These are phyloP conservation scores for Ormyrus rosae DNA, from an alignment of 2,888 invertebrate genomes.

Conservation along the genomic window DNA sequence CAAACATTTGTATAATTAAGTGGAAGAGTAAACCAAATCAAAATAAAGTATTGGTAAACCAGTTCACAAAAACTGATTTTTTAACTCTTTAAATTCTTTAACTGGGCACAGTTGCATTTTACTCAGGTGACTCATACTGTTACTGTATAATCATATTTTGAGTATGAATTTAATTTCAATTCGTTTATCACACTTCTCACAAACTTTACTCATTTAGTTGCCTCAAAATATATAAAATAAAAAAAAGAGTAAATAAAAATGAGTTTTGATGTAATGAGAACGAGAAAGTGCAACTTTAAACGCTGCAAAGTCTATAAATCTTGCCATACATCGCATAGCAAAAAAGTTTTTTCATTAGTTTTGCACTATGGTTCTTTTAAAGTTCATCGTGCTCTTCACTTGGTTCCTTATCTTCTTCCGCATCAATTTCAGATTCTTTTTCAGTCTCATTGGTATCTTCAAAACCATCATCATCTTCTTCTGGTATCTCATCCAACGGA, in stretches of 20 bases:
- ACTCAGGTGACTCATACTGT: slow-evolving; percentile 9
- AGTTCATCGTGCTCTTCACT: slow-evolving; percentile 80
- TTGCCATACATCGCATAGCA: slow-evolving; percentile 63
- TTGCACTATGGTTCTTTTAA: slow-evolving; percentile 71
- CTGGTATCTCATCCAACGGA: slow-evolving; percentile 83
- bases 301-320: slow-evolving; percentile 55
- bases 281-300: slow-evolving; percentile 54
- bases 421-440: slow-evolving; percentile 74
- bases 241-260: slow-evolving; percentile 50
- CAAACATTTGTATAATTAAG: slow-evolving; percentile 54
- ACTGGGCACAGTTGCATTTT: not conserved
- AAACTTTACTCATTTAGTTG: slow-evolving; percentile 30
- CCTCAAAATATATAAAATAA: slow-evolving; percentile 43
- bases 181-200: slow-evolving; percentile 40
- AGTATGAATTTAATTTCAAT: slow-evolving; percentile 19
- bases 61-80: slow-evolving; percentile 8
- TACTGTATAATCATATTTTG: slow-evolving; percentile 1
- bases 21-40: slow-evolving; percentile 66
- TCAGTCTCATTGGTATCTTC: slow-evolving; percentile 71
- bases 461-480: slow-evolving; percentile 66
- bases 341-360: slow-evolving; percentile 48
- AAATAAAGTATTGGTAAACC: slow-evolving; percentile 52
- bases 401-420: slow-evolving; percentile 74
- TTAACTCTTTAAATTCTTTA: slow-evolving; percentile 11
- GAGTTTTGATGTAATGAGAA: slow-evolving; percentile 30